Evolutionary conservation across 2,797 vertebrate species (phyloP).

Genomic region (Rhinatrema bivittatum): DNA sequence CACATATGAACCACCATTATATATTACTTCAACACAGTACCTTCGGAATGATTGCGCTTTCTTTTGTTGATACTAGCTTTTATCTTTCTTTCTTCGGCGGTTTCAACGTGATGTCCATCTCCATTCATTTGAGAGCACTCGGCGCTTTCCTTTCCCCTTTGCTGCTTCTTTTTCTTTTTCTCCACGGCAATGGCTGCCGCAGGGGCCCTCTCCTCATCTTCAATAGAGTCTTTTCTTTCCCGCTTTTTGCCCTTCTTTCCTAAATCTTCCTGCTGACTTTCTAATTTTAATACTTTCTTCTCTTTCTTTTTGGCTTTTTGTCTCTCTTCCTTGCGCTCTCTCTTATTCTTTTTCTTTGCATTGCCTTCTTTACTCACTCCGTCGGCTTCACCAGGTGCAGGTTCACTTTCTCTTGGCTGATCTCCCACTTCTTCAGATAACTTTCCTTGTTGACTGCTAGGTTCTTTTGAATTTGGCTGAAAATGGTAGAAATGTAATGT

Average conservation of each 20-base stretch:
- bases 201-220: constrained; percentile 31
- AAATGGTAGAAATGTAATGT: no score
- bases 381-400: background rate
- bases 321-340: constrained; percentile 59
- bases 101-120: background rate
- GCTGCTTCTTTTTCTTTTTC: constrained; percentile 37
- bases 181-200: background rate
- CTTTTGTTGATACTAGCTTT: constrained; percentile 13
- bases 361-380: constrained; percentile 11
- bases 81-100: background rate
- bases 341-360: constrained; percentile 60
- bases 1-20: no score
- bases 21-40: constrained; percentile 22
- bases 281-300: constrained; percentile 49
- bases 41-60: constrained; percentile 36
- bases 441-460: constrained; percentile 18
- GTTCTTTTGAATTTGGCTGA: constrained; percentile 27
- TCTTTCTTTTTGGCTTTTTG: constrained; percentile 70
- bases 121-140: constrained; percentile 2
- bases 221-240: constrained; percentile 13
- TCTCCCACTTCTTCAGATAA: background rate
- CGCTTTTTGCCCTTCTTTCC: constrained; percentile 38
- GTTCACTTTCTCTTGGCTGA: background rate
- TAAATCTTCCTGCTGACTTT: constrained; percentile 23
- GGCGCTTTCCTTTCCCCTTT: constrained; percentile 3